Evolutionary conservation across 2,797 vertebrate genomes (phyloP).

Genomic region (Coccyzus lansbergi): DNA sequence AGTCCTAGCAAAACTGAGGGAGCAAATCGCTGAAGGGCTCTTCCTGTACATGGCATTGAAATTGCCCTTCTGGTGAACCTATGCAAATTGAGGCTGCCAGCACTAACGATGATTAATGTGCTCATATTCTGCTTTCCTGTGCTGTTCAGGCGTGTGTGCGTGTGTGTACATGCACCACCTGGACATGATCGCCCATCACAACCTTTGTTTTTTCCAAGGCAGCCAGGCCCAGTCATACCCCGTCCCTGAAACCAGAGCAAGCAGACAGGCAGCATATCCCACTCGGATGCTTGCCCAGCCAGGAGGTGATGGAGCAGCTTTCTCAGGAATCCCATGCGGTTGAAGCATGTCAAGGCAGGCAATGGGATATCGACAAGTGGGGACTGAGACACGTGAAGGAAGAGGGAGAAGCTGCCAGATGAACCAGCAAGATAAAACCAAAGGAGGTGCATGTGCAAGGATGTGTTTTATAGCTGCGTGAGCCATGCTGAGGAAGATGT

Average conservation of each 20-base stretch:
- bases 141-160: no score
- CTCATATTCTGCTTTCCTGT: neutral
- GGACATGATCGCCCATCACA: rapidly evolving
- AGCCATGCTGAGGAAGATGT: neutral
- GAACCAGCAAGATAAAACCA: neutral
- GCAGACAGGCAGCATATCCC: neutral
- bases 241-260: rapidly evolving
- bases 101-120: rapidly evolving
- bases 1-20: neutral
- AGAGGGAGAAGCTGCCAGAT: neutral
- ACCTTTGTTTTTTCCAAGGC: rapidly evolving
- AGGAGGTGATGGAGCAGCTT: neutral
- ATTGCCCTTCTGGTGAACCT: neutral
- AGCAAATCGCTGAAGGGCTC: neutral
- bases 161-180: no score
- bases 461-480: neutral
- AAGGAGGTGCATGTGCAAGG: neutral
- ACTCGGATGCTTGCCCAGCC: neutral
- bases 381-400: neutral
- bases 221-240: neutral
- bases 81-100: rapidly evolving
- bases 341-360: neutral
- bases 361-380: neutral
- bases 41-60: rapidly evolving
- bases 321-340: rapidly evolving